These are phyloP conservation scores for Dryadula phaetusa DNA, from an alignment of 2,888 invertebrate genomes.

Conservation along the genomic window DNA sequence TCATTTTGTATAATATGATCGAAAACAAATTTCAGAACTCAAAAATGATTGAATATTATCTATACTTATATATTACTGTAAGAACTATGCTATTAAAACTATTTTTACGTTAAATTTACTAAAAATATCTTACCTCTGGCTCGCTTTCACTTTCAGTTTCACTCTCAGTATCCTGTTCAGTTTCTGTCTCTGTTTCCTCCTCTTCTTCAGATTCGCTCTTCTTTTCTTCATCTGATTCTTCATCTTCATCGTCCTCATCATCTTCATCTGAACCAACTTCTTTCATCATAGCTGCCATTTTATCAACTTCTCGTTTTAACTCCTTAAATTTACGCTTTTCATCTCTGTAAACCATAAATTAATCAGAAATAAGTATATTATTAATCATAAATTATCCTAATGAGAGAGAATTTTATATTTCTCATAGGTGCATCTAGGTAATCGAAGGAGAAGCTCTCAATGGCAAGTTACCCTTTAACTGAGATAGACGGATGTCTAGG, in stretches of 20 bases:
- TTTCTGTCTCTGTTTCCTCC: conserved; percentile 86
- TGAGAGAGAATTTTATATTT: too few species aligned
- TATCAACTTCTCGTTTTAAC: conserved; percentile 94
- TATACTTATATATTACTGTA: too few species aligned
- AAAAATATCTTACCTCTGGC: conserved; percentile 79
- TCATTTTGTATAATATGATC: too few species aligned
- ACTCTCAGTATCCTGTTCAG: conserved; percentile 87
- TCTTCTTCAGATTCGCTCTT: conserved; percentile 81
- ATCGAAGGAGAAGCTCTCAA: too few species aligned
- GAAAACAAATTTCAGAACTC: too few species aligned
- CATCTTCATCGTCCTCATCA: conserved; percentile 86
- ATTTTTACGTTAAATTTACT: too few species aligned
- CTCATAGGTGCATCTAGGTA: too few species aligned
- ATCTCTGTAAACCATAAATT: conserved; percentile 73
- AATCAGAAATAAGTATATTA: neutral
- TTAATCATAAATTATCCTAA: too few species aligned
- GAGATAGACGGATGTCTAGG: too few species aligned
- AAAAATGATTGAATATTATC: too few species aligned
- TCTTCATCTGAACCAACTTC: conserved; percentile 90
- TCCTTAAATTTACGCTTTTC: conserved; percentile 93
- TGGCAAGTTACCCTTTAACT: too few species aligned
- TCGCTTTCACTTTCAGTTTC: conserved; percentile 87
- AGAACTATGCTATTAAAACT: too few species aligned
- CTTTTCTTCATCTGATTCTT: conserved; percentile 85
- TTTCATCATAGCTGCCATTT: conserved; percentile 95